phyloP scores from a whole-genome alignment of 2,797 vertebrate species.

The Coranthus polyacanthus region DNA sequence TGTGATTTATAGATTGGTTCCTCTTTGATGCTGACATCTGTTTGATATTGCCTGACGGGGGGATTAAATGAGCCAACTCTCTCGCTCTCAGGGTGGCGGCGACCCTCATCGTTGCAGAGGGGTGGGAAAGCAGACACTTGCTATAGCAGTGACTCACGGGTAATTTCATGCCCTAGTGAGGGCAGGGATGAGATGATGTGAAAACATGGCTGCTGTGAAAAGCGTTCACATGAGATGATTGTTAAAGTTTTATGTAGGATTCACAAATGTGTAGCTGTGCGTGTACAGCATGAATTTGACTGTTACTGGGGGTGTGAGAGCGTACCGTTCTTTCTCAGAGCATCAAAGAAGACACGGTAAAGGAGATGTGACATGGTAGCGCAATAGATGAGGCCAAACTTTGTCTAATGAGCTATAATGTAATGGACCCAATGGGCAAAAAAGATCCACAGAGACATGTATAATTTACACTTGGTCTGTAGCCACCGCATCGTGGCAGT shows the following conservation, averaged over 20 bases:
- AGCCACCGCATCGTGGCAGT: conserved; percentile 35
- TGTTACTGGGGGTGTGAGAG: conserved; percentile 24
- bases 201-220: conserved; percentile 59
- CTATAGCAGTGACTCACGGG: conserved; percentile 68
- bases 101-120: conserved; percentile 69
- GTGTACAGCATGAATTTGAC: background rate
- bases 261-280: conserved; percentile 15
- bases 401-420: conserved; percentile 44
- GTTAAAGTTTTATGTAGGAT: conserved; percentile 26
- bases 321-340: conserved; percentile 17
- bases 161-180: conserved; percentile 67
- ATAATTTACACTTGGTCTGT: conserved; percentile 55
- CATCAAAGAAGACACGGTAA: conserved; percentile 37
- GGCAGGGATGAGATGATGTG: conserved; percentile 57
- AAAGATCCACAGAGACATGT: conserved; percentile 27
- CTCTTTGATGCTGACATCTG: conserved; percentile 86
- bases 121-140: conserved; percentile 71
- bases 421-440: conserved; percentile 44
- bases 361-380: conserved; percentile 28
- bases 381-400: conserved; percentile 25
- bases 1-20: conserved; percentile 82
- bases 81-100: conserved; percentile 72
- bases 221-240: conserved; percentile 40
- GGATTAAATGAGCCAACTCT: conserved; percentile 79
- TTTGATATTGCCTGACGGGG: conserved; percentile 81